Evolutionary conservation across 2,888 invertebrate genomes (phyloP).

Genomic region (Caenorhabditis uteleia): DNA sequence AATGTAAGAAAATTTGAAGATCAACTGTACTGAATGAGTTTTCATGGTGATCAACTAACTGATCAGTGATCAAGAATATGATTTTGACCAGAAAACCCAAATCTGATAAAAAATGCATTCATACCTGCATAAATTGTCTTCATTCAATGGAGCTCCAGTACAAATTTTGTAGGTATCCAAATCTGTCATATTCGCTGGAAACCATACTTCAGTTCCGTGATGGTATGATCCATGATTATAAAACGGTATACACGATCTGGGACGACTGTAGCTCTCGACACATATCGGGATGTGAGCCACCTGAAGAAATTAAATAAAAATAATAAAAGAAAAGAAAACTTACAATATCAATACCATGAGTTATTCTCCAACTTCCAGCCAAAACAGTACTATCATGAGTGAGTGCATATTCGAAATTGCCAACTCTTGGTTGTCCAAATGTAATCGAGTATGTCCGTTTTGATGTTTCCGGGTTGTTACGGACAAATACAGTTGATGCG

Average conservation of each 20-base stretch:
- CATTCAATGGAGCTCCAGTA: conserved; percentile 59
- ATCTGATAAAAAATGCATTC: neutral
- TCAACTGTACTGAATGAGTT: too few species aligned
- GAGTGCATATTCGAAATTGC: conserved; percentile 60
- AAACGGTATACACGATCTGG: conserved; percentile 45
- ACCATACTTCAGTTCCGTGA: conserved; percentile 68
- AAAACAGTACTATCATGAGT: conserved; percentile 55
- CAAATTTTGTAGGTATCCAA: conserved; percentile 52
- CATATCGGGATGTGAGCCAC: conserved; percentile 65
- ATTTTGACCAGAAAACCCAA: neutral
- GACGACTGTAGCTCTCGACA: conserved; percentile 29
- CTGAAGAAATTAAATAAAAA: conserved; percentile 13
- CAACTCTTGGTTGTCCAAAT: conserved; percentile 67
- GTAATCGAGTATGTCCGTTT: conserved; percentile 48
- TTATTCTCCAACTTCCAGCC: conserved; percentile 52
- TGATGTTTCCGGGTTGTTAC: conserved; percentile 36
- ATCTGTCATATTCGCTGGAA: conserved; percentile 54
- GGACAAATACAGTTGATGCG: conserved; percentile 58
- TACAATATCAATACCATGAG: conserved; percentile 59
- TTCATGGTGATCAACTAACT: neutral
- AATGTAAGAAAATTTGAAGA: too few species aligned
- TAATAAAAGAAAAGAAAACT: neutral
- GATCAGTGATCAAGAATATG: neutral
- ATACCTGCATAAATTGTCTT: conserved; percentile 62
- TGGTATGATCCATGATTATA: conserved; percentile 66